Conservation (phyloP, 2,797 vertebrate species). For the Xenentodon cancila region DNA sequence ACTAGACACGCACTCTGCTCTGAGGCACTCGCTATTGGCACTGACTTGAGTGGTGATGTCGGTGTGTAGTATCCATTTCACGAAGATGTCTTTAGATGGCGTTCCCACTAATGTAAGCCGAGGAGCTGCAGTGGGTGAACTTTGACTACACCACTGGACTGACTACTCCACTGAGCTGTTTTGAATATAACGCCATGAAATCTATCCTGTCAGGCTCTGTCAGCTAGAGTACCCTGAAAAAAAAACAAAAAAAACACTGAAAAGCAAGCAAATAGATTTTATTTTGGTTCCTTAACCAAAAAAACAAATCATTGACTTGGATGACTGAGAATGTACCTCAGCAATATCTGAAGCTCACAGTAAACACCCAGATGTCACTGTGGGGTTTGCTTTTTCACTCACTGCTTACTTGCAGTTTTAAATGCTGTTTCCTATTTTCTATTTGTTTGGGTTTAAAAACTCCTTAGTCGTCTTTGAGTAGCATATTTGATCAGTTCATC, state of each 20-base stretch:
- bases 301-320: too few species aligned
- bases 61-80: slow-evolving; percentile 46
- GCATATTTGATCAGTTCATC: too few species aligned
- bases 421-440: too few species aligned
- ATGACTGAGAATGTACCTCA: background rate
- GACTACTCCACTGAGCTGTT: slow-evolving; percentile 17
- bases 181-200: too few species aligned
- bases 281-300: too few species aligned
- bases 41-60: background rate
- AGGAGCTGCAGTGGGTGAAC: slow-evolving; percentile 10
- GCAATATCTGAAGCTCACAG: background rate
- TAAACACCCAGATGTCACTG: background rate
- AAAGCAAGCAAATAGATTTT: too few species aligned
- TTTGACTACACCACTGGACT: slow-evolving; percentile 31
- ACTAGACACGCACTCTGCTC: slow-evolving; percentile 12
- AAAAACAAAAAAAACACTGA: too few species aligned
- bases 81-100: background rate
- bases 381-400: background rate
- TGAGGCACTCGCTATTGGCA: background rate
- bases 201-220: too few species aligned
- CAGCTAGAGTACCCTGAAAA: too few species aligned
- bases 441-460: too few species aligned
- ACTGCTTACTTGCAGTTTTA: background rate
- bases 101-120: slow-evolving; percentile 37
- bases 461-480: too few species aligned